Percentiles rank a stretch among this genome's conserved stretches.
phyloP scores from a whole-genome alignment of 2,113 vertebrate species.

The Phylloscopus whistleri region DNA sequence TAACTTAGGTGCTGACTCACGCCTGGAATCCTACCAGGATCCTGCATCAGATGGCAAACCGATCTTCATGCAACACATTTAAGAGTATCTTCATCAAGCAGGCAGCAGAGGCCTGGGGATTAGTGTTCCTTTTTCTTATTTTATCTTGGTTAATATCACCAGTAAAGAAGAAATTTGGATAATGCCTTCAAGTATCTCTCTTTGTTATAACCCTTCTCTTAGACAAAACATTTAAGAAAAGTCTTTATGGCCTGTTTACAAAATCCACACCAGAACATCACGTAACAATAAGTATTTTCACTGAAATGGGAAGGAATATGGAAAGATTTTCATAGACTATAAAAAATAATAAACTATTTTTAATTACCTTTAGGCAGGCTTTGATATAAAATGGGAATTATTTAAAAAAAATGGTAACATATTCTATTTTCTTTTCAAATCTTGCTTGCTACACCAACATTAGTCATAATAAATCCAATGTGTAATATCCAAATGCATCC shows the following conservation, averaged over 20 bases:
- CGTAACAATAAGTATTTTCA: background rate
- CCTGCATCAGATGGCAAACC: background rate
- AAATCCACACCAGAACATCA: constrained; percentile 35
- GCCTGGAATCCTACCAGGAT: background rate
- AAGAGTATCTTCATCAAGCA: background rate
- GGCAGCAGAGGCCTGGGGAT: background rate
- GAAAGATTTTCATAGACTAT: background rate
- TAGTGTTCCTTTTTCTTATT: background rate
- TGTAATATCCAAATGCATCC: background rate
- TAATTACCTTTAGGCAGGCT: background rate
- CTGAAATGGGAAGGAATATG: background rate
- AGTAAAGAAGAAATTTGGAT: background rate
- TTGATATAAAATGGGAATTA: background rate
- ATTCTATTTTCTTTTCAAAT: too few relatives aligned
- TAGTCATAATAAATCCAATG: background rate
- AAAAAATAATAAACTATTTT: background rate
- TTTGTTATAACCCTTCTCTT: constrained; percentile 64
- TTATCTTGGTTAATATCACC: background rate
- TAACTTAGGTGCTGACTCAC: background rate
- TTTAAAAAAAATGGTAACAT: background rate
- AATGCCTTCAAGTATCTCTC: background rate
- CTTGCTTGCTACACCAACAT: too few relatives aligned
- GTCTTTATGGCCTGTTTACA: constrained; percentile 43
- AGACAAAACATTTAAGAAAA: constrained; percentile 71
- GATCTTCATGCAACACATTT: background rate